Base-by-base conservation (phyloP, 2,888 invertebrate genomes). In the Aphidoletes aphidimyza region DNA sequence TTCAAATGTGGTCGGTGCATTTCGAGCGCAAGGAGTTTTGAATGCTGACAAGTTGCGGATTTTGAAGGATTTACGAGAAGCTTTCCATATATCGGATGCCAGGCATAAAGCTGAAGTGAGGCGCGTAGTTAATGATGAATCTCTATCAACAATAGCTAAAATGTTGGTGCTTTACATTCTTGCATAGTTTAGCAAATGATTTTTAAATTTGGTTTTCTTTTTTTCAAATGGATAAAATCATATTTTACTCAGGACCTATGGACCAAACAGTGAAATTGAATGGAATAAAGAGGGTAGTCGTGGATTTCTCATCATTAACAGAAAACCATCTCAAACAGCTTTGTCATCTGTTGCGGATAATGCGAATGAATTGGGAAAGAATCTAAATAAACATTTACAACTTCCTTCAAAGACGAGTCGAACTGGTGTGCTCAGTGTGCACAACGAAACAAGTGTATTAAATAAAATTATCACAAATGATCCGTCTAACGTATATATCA, bases 51-150 rank as follows among this genome's bases (percentile, higher is more conserved):
- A 97, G 92, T 94, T 94, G 89, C 95, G 94, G 90, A 91, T 97
- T 88, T 91, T 98, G 84, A 94, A 94, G 89, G 96, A 97, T 89
- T 92, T 97, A 87, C 94, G 96, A 88, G 92, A 93, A 89, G 92
- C 93, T 89, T 93, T 95, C 89, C 96, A 96, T 90, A 97, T 98
- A 90, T 94, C 96, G 86, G 93, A 94, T 89, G 98, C 98, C 90
- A 92, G 98, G 87, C 97, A 98, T 91, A 94, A 95, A 88, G 97
- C 97, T 85, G 98, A 98, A 91, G 93, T 97, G 87, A 93, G 97
- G 87, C 93, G 97, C 90, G 97, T 96, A 88, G 95, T 96, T 85
- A 97, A 97, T 91, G 97, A 97, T 91, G 97, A 98, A 89, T 93
- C 95, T 89, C 91, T 97, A 87, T 93, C 94, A 87, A 95, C 96